A percentile compares a stretch with the other conserved stretches of the same genome.
Conservation (phyloP, 2,113 vertebrate species). For the Podilymbus podiceps region DNA sequence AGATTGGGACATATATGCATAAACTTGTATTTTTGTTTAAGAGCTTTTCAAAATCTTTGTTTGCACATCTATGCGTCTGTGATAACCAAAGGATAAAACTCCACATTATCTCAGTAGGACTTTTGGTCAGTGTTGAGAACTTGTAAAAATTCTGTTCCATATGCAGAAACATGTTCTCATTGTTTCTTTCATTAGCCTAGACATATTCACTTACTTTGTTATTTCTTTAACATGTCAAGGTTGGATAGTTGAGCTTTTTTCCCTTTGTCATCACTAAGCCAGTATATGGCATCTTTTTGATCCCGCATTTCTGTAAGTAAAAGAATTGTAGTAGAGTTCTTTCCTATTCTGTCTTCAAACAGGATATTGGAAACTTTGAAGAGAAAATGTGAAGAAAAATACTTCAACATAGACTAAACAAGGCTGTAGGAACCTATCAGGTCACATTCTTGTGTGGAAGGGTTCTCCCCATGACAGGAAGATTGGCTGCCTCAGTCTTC, state of each 20-base stretch:
- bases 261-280: background rate
- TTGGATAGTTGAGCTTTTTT: background rate
- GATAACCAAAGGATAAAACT: background rate
- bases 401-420: background rate
- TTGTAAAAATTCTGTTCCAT: background rate
- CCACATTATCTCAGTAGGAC: background rate
- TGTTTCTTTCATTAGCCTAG: background rate
- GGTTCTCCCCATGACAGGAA: background rate
- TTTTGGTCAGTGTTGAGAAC: background rate
- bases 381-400: background rate
- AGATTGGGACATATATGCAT: background rate
- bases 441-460: background rate
- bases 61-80: background rate
- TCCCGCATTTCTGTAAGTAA: background rate
- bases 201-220: background rate
- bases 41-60: background rate
- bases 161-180: background rate
- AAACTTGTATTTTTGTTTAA: background rate
- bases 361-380: background rate
- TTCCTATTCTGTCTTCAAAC: background rate
- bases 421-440: background rate
- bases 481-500: background rate
- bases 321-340: background rate
- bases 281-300: background rate
- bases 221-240: background rate